Percentiles rank a stretch among this genome's conserved stretches.
phyloP scores from a whole-genome alignment of 2,113 vertebrate genomes.

The Tapirus terrestris region DNA sequence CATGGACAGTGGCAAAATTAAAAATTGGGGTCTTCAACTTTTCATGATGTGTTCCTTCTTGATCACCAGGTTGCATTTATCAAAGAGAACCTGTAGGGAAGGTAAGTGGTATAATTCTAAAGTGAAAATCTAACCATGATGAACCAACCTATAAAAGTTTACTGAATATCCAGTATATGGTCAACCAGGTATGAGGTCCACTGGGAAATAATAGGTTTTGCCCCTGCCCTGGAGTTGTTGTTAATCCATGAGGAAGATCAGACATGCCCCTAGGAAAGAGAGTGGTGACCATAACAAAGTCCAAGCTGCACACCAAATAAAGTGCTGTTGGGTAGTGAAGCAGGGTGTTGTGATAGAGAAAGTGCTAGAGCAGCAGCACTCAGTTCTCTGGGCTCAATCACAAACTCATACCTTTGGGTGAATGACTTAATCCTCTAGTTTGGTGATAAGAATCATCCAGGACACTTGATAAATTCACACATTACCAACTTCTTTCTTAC shows the following conservation, averaged over 20 bases:
- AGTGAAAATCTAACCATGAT: background rate
- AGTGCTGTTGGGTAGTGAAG: background rate
- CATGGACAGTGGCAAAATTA: background rate
- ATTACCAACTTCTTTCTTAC: background rate
- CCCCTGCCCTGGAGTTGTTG: background rate
- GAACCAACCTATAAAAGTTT: background rate
- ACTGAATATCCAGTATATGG: background rate
- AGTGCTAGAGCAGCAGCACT: background rate
- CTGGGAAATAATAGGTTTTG: background rate
- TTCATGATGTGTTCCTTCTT: background rate
- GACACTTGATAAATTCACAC: background rate
- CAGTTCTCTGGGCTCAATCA: background rate
- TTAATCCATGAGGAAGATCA: background rate
- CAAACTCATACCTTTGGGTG: background rate
- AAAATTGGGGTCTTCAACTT: background rate
- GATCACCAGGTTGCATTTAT: background rate
- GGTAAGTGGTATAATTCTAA: background rate
- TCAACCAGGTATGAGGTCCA: background rate
- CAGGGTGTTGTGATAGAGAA: rapidly evolving
- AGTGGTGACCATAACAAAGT: background rate
- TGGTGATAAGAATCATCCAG: background rate
- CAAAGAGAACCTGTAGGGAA: background rate
- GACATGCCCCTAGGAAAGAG: background rate
- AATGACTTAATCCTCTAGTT: background rate
- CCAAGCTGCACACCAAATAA: background rate